Percentiles rank a stretch among this genome's conserved stretches.
Conservation (phyloP, 2,888 invertebrate genomes). For the Synergus japonicus region DNA sequence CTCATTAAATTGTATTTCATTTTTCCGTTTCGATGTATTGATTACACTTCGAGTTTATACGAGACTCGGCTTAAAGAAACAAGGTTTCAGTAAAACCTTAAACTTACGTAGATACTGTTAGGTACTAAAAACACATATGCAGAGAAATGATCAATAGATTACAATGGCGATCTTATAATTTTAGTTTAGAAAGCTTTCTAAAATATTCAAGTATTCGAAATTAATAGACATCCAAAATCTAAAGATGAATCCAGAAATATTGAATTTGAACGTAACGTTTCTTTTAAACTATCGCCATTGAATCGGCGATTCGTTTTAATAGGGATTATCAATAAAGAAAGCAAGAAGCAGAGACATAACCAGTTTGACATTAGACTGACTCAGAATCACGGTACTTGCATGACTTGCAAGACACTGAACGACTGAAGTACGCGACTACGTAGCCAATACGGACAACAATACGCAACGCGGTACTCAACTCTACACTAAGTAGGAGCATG, state of each 20-base stretch:
- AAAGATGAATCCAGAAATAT: not conserved
- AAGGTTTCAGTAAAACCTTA: constrained; percentile 60
- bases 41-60: not conserved
- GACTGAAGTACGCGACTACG: constrained; percentile 72
- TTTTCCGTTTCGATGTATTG: not conserved
- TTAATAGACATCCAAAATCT: not conserved
- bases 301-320: constrained; percentile 10
- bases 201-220: not conserved
- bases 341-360: constrained; percentile 48
- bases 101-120: constrained; percentile 66
- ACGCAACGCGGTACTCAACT: constrained; percentile 72
- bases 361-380: constrained; percentile 68
- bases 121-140: constrained; percentile 55
- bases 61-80: constrained; percentile 54
- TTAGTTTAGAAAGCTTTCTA: not conserved
- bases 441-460: constrained; percentile 72
- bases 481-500: constrained; percentile 73
- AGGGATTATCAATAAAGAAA: constrained; percentile 43
- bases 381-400: constrained; percentile 64
- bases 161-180: constrained; percentile 22
- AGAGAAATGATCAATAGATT: constrained; percentile 42
- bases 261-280: not conserved
- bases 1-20: not conserved
- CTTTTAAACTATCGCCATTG: constrained; percentile 20
- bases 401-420: constrained; percentile 65